Base-by-base conservation (phyloP, 1,140 invertebrate genomes). In the Cydia splendana region DNA sequence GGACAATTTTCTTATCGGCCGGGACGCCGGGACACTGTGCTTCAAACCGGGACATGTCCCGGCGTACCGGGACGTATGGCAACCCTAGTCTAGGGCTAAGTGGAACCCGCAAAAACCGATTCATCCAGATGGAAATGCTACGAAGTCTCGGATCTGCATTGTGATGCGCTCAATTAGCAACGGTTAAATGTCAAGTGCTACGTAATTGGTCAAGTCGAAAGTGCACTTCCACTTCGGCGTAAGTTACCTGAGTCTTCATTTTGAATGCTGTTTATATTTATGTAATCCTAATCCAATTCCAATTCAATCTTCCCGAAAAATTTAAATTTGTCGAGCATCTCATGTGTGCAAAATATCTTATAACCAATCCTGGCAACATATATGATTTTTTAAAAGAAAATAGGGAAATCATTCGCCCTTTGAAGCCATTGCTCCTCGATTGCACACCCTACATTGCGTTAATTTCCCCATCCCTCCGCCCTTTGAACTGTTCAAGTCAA, bases 401-500 rank as follows among this genome's bases (percentile, higher is more conserved):
- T 85, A 87, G 81, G 83, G 83, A 87, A 91, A 90, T 88, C 81
- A 83, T 76, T 84, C 82, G 83, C 84, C 85, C 86, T 90, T 91
- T 91, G 86, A 89, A 90, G 85, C 74, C 75, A 85, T 77, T 76
- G 82, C 78, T 90, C 84, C 88, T 89, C 83, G 83, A 85, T 78
- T 87, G 87, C 89, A 86, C 88, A 83, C 87, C 89, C 88, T 83
- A 80, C 83, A 85, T 86, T 78, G 85, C 84, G 85, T 88, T 91
- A 91, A 92, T 92, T 91, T 86, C 79, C 80, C 62, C 77, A 80
- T 78, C 85, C 88, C 87, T 85, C 78, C 85, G 85, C 82, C 86
- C 91, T 92, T 93, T 93, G 90, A 93, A 88, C 87, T 82, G 85
- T 84, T 88, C 89, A 89, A 91, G 84, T 90, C 88, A 91, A 90